Base-by-base conservation (phyloP, 35 echinoderm and acorn worm species). In the Anneissia japonica region DNA sequence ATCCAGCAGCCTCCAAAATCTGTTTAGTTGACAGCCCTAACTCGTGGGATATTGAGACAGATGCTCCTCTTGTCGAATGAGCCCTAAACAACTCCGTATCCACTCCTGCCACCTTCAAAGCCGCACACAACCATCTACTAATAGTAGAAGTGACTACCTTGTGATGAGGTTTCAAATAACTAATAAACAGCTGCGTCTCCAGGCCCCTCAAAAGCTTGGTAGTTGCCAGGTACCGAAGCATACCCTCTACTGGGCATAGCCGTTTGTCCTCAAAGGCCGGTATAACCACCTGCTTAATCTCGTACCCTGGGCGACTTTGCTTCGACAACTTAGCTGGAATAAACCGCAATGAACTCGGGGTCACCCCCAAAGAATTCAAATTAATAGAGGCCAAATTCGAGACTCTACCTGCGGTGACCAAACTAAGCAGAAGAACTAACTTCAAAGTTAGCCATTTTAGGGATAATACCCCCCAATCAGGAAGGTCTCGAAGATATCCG, bases 381-480 rank as follows among this genome's bases (percentile, higher is more conserved):
- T n/a, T n/a, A n/a, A n/a, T n/a, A n/a, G n/a, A n/a, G n/a, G n/a
- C n/a, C n/a, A n/a, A n/a, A n/a, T n/a, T n/a, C n/a, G n/a, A n/a
- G n/a, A n/a, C n/a, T n/a, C n/a, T n/a, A n/a, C 39, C 32, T 33
- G 55, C 17, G 7, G 72, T 75, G 0, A 72, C 34, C 4, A 81
- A 34, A 80, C 37, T 39, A 31, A 40, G 31, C 31, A 88, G 38
- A 28, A 40, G 35, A 12, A 80, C 35, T 31, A 74, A 21, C 35
- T 81, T 88, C 6, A 81, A 73, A 38, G 86, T 81, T 37, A 88
- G 38, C 55, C 31, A 39, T 74, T n/a, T n/a, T n/a, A n/a, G n/a
- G n/a, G 16, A 46, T 0, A 88, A 23, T 4, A 32, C 56, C 0
- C 82, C 34, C 37, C 39, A 55, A n/a, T n/a, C n/a, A 64, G 77